Percentiles rank a stretch among this genome's conserved stretches.
Evolutionary conservation across 1,140 invertebrate species (phyloP).

Genomic region (Atta cephalotes): DNA sequence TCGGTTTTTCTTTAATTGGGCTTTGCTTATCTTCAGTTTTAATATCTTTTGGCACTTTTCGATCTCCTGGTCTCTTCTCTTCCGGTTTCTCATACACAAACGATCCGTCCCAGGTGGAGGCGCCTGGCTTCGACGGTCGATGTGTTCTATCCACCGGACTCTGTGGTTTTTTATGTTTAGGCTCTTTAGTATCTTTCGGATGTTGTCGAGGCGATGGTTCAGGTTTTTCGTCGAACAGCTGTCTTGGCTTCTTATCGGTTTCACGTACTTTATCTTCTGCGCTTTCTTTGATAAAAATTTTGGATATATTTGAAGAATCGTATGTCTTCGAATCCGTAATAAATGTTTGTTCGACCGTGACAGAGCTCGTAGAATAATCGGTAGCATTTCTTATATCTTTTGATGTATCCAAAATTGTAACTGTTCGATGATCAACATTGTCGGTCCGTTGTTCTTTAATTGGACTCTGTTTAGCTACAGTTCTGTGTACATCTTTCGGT

Average conservation of each 20-base stretch:
- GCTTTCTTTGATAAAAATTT: not conserved
- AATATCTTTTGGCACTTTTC: conserved; percentile 29
- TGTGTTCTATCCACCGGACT: conserved; percentile 22
- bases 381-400: conserved; percentile 11
- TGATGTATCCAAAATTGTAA: conserved; percentile 29
- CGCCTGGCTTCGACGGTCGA: conserved; percentile 68
- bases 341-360: conserved; percentile 21
- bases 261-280: not conserved
- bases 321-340: conserved; percentile 8
- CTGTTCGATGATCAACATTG: conserved; percentile 9
- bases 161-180: not conserved
- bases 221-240: not conserved
- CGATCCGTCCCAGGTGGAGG: conserved; percentile 75
- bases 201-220: conserved; percentile 40
- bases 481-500: not conserved
- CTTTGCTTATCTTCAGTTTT: not conserved
- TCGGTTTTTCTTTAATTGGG: not conserved
- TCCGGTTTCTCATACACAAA: conserved; percentile 70
- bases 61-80: conserved; percentile 28
- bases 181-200: conserved; percentile 2
- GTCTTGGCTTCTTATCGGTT: conserved; percentile 11
- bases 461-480: not conserved
- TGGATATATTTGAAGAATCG: conserved; percentile 38
- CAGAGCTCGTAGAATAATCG: conserved; percentile 57
- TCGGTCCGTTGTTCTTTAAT: not conserved